Conservation (phyloP, 2,797 vertebrate species). For the Xenops minutus region DNA sequence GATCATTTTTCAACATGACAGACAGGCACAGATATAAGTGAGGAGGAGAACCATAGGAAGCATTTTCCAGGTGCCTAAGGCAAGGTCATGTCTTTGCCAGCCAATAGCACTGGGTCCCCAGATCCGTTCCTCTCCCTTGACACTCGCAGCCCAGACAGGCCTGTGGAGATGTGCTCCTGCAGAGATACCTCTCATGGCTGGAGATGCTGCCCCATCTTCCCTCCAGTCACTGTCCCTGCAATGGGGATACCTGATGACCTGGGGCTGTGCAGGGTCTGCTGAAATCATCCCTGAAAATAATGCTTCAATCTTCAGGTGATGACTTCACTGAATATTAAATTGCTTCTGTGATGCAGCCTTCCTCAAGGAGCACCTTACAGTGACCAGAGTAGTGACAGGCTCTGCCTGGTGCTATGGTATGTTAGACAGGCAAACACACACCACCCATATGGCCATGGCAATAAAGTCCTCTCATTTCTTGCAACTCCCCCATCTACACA, state of each 20-base stretch:
- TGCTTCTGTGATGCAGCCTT: background rate
- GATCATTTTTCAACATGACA: background rate
- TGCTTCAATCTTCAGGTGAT: background rate
- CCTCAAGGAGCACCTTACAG: background rate
- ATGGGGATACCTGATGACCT: fast-evolving
- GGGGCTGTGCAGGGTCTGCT: background rate
- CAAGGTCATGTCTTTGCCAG: background rate
- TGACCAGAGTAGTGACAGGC: background rate
- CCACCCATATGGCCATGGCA: fast-evolving
- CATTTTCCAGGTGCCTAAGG: background rate
- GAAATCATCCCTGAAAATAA: background rate
- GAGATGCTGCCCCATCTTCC: background rate
- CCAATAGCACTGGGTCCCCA: background rate
- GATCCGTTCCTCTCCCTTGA: background rate
- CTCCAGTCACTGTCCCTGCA: background rate
- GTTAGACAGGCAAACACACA: background rate
- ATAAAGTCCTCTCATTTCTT: background rate
- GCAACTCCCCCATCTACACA: background rate
- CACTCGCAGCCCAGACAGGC: background rate
- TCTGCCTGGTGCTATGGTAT: fast-evolving
- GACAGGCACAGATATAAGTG: background rate
- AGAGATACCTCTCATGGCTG: background rate
- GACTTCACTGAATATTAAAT: background rate
- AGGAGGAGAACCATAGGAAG: background rate
- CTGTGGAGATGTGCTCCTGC: background rate